phyloP scores from a whole-genome alignment of 2,113 vertebrate species.

The Paramormyrops kingsleyae region DNA sequence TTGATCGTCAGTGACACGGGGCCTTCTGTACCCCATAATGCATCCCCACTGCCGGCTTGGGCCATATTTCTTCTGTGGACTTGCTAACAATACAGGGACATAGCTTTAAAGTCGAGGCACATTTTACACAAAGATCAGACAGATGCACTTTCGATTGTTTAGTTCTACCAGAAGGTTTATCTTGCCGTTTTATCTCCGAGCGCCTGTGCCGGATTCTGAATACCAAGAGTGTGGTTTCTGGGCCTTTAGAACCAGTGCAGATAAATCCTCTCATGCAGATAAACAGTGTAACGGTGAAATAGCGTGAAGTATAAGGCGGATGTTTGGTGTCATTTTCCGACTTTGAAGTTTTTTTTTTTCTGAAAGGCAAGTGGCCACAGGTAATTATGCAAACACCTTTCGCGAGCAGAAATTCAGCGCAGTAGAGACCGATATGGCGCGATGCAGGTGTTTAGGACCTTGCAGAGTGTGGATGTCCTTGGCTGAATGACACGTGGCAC shows the following conservation, averaged over 20 bases:
- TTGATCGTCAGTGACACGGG: background rate
- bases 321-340: background rate
- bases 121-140: background rate
- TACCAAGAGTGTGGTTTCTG: background rate
- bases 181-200: background rate
- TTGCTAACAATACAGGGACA: background rate
- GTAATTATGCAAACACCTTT: background rate
- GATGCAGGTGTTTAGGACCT: background rate
- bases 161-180: background rate
- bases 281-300: background rate
- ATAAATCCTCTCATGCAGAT: background rate
- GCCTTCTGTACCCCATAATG: background rate
- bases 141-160: background rate
- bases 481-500: background rate
- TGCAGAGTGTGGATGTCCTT: background rate
- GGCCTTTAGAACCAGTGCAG: background rate
- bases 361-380: background rate
- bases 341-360: slow-evolving; percentile 1
- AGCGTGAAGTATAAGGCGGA: background rate
- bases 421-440: background rate
- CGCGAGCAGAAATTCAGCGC: background rate
- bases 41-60: background rate
- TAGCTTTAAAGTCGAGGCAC: background rate
- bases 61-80: background rate
- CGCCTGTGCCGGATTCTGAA: background rate